A percentile compares a stretch with the other conserved stretches of the same genome.
phyloP scores from a whole-genome alignment of 1,140 invertebrate genomes.

The Aphis gossypii region DNA sequence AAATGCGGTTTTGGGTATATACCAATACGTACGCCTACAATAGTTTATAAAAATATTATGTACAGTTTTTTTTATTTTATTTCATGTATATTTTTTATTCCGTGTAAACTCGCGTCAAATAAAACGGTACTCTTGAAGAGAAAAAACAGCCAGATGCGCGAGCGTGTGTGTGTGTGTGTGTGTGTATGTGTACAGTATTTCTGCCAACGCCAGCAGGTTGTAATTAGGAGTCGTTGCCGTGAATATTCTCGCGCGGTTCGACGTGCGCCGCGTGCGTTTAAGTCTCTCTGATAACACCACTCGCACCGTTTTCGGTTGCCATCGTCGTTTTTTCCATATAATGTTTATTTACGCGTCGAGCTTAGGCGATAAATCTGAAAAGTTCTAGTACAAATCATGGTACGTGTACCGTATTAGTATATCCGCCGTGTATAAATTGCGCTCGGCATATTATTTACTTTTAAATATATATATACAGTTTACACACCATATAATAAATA shows the following conservation, averaged over 20 bases:
- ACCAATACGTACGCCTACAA: not conserved
- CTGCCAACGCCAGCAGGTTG: not conserved
- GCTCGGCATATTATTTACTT: not conserved
- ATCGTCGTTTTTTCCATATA: not conserved
- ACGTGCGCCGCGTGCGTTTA: not conserved
- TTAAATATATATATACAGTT: not conserved
- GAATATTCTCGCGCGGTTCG: conserved; percentile 34
- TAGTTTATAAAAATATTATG: not conserved
- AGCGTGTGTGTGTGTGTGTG: not conserved
- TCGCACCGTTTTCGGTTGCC: not conserved
- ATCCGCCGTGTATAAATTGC: not conserved
- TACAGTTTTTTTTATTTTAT: not conserved
- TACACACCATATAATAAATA: conserved; percentile 15
- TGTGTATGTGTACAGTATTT: not conserved
- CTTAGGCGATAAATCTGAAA: conserved; percentile 42
- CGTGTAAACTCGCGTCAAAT: not conserved
- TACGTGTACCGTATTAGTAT: conserved; percentile 1
- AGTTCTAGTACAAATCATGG: conserved; percentile 32
- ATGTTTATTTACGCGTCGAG: conserved; percentile 35
- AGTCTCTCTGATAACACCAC: not conserved
- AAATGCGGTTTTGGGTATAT: conserved; percentile 12
- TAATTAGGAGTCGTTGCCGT: conserved; percentile 40
- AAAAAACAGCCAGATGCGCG: not conserved
- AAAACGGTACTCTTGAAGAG: conserved; percentile 17
- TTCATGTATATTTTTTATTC: not conserved